Percentiles rank a stretch among this genome's conserved stretches.
Evolutionary conservation across 2,888 invertebrate genomes (phyloP).

Genomic region (Acleris cristana): DNA sequence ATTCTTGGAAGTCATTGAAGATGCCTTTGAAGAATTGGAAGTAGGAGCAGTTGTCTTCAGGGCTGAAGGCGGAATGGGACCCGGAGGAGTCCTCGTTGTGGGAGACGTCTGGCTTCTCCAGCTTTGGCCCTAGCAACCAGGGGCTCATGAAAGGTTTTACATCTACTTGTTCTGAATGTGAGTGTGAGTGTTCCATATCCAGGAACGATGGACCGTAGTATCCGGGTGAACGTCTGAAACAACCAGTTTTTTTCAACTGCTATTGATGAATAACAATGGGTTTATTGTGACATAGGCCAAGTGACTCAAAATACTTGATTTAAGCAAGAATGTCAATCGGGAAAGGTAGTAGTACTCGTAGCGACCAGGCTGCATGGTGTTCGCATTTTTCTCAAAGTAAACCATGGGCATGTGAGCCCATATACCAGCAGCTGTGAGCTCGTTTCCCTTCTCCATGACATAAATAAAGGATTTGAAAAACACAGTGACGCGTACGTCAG

Average conservation of each 20-base stretch:
- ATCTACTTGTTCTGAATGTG: conserved; percentile 45
- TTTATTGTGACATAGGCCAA: no score
- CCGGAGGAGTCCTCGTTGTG: conserved; percentile 54
- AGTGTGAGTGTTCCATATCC: conserved; percentile 46
- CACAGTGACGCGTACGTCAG: no score
- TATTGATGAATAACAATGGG: no score
- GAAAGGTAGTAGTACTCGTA: no score
- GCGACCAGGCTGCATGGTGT: no score
- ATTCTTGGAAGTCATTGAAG: conserved; percentile 66
- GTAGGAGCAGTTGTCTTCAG: conserved; percentile 69
- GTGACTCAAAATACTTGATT: no score
- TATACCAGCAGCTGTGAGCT: no score
- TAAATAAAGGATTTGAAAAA: no score
- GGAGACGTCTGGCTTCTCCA: conserved; percentile 39
- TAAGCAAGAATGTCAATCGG: no score
- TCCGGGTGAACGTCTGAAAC: conserved; percentile 54
- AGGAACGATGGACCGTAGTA: conserved; percentile 55
- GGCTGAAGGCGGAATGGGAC: conserved; percentile 61
- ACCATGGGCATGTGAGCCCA: no score
- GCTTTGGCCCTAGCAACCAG: conserved; percentile 46
- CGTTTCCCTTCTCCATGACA: no score
- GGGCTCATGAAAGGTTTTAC: conserved; percentile 51
- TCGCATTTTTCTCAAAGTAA: no score
- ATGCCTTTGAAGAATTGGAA: conserved; percentile 77
- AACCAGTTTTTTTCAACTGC: neutral